Base-by-base conservation (phyloP, 2,888 invertebrate species). In the Caenorhabditis sinica region DNA sequence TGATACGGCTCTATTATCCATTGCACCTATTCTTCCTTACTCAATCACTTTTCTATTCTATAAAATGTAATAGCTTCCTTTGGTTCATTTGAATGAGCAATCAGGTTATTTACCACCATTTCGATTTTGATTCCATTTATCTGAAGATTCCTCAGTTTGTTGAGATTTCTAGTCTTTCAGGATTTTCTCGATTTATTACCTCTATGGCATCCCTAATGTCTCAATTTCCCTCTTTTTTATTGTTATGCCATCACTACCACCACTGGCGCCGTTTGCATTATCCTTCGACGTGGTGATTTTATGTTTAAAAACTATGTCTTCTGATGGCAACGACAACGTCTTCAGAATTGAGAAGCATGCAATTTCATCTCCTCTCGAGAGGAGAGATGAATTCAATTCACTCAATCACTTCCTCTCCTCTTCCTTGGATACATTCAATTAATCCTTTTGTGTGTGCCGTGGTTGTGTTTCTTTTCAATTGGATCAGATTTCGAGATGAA, bases 231-330 rank as follows among this genome's bases (percentile, higher is more conserved):
- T n/a, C 65, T 30, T n/a, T 51, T 68, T 68, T 68, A 68, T 51
- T 49, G 68, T 51, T n/a, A n/a, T n/a, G n/a, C n/a, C n/a, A n/a
- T n/a, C n/a, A n/a, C n/a, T n/a, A n/a, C n/a, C n/a, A n/a, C n/a
- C n/a, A n/a, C 68, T 33, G 68, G 51, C 68, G 68, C 51, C 68
- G 66, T 49, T 66, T 51, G 68, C 45, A 68, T 68, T 68, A 68
- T 68, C 68, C 68, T n/a, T 5, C 5, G 4, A 4, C 8, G 4
- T 33, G 33, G 33, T 33, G 5, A 33, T 33, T 40, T 40, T 40
- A 2, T 13, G 13, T 11, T 40, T n/a, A n/a, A n/a, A n/a, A n/a
- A n/a, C n/a, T n/a, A n/a, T n/a, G n/a, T n/a, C n/a, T n/a, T n/a
- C n/a, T n/a, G n/a, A 36, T 40, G 40, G 13, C 40, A 6, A 40